Base-by-base conservation (phyloP, 1,140 invertebrate genomes). In the Samia ricini region DNA sequence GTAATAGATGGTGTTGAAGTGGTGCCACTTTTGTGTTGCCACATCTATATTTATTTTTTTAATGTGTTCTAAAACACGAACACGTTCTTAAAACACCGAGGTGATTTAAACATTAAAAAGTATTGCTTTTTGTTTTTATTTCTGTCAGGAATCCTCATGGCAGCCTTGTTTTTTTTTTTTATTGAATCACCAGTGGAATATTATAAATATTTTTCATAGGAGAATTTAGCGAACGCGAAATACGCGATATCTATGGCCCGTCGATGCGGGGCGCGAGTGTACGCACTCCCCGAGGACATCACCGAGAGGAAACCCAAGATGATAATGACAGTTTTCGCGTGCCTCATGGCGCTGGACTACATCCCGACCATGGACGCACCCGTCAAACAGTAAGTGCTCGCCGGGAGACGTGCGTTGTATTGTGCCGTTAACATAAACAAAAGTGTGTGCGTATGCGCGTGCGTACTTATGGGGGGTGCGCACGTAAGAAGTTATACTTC, bases 311-410 rank as follows among this genome's bases (percentile, higher is more conserved):
- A 99, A 87, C 96, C 95, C 24, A 99, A 99, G 91, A 99, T 99
- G 98, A 96, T 99, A 21, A 98, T 99, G 98, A 99, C 99, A 5
- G 96, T 99, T 52, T 99, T 99, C 92, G 98, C 99, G 22, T 99
- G 98, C 86, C 93, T 99, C 64, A 99, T 99, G 98, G 97, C 97
- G 19, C 93, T 97, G 79, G 98, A 98, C 91, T 98, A 98, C 87
- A 94, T 98, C 76, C 97, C 97, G 59, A 95, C 95, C 77, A 95
- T 97, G 95, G 96, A 96, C 74, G 85, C 87, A 51, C 86, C 85
- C 61, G 71, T 68, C 33, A 65, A 64, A 49, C 65, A 64, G 83
- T 86, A 83, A 87, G 81, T 74, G 21, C 0, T 8, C 24, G 10
- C 29, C 15, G 23, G 18, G 29, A 57, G 4, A 8, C 26, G 12